Conservation (phyloP, 2,888 invertebrate species). For the Drosophila emarginata region DNA sequence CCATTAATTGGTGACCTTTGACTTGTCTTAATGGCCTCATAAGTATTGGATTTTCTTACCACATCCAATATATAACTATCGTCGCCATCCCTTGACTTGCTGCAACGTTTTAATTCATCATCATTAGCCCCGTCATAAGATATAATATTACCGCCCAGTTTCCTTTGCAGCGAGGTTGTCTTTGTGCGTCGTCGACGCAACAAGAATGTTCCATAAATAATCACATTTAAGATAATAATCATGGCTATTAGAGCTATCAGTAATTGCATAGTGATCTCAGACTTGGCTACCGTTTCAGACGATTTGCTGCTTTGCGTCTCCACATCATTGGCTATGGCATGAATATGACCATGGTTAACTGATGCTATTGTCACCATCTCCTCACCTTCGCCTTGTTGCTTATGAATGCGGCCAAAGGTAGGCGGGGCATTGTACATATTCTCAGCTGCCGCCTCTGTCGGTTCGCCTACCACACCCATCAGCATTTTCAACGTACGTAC, state of each 20-base stretch:
- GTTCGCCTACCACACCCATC: constrained; percentile 45
- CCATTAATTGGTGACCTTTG: constrained; percentile 83
- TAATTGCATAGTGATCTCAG: constrained; percentile 86
- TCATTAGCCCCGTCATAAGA: constrained; percentile 81
- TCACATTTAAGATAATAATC: constrained; percentile 88
- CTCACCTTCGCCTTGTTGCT: constrained; percentile 34
- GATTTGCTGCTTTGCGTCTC: constrained; percentile 15
- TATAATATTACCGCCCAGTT: constrained; percentile 79
- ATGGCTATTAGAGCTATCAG: constrained; percentile 87
- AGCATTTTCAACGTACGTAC: constrained; percentile 78
- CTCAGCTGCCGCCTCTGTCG: constrained; percentile 68
- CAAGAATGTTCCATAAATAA: constrained; percentile 80
- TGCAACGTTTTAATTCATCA: constrained; percentile 81
- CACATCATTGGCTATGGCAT: neutral
- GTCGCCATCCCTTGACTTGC: constrained; percentile 79
- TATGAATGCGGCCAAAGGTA: constrained; percentile 76
- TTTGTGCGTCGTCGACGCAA: constrained; percentile 79
- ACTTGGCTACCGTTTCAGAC: constrained; percentile 83
- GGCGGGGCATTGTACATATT: constrained; percentile 82
- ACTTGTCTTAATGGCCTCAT: constrained; percentile 79
- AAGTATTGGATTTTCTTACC: constrained; percentile 81
- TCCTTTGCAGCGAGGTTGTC: constrained; percentile 70
- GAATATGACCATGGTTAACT: neutral
- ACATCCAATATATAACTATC: constrained; percentile 81
- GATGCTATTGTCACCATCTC: constrained; percentile 27